Evolutionary conservation across 2,888 invertebrate genomes (phyloP).

Genomic region (Reticulitermes lucifugus): DNA sequence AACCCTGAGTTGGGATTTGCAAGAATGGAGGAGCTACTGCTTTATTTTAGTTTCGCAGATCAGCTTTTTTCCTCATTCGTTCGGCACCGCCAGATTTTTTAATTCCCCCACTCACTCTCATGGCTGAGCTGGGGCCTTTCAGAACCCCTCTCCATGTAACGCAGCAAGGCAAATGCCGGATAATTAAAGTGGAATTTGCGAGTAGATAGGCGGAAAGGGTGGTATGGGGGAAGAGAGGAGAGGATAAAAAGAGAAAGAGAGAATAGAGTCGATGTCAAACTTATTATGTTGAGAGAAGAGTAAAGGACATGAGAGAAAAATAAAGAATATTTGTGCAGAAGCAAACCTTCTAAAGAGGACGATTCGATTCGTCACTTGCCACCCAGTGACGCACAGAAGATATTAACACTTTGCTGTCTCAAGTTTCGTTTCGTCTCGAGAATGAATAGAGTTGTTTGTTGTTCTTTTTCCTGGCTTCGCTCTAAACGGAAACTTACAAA

Average conservation of each 20-base stretch:
- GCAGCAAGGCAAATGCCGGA: constrained; percentile 53
- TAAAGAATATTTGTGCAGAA: neutral
- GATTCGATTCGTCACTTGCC: neutral
- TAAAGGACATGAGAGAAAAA: constrained; percentile 25
- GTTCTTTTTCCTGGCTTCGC: neutral
- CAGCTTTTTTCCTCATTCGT: constrained; percentile 51
- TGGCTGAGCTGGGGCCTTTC: constrained; percentile 41
- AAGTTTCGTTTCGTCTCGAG: neutral
- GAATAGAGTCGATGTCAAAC: constrained; percentile 48
- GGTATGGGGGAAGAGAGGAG: constrained; percentile 28
- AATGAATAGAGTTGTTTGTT: neutral
- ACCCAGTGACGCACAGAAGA: neutral
- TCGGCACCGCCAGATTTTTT: constrained; percentile 49
- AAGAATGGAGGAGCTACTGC: constrained; percentile 43
- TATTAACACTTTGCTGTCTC: neutral
- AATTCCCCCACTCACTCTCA: constrained; percentile 46
- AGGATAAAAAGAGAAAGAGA: constrained; percentile 39
- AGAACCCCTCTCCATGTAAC: constrained; percentile 47
- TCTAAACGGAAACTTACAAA: neutral
- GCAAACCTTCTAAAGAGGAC: neutral
- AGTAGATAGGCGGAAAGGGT: constrained; percentile 45
- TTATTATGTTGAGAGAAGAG: constrained; percentile 46
- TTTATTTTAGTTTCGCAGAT: constrained; percentile 49
- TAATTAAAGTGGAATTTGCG: constrained; percentile 54
- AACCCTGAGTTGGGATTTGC: constrained; percentile 25